Base-by-base conservation (phyloP, 2,888 invertebrate genomes). In the Nesidiocoris tenuis region DNA sequence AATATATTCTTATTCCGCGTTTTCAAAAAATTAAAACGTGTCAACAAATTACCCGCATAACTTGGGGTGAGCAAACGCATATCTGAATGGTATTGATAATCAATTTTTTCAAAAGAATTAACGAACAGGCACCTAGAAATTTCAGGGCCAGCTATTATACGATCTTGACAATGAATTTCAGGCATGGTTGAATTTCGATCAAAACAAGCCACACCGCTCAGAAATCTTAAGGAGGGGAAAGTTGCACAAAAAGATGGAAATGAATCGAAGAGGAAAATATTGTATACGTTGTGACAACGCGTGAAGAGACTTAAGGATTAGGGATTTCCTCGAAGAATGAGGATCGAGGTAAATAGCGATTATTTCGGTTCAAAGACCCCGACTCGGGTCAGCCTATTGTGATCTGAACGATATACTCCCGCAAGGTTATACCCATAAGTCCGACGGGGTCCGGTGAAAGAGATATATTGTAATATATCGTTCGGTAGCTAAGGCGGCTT, bases 391-490 rank as follows among this genome's bases (percentile, higher is more conserved):
- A 39, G 39, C 3, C 39, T 39, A 39, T 39, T 39, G 39, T 39
- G 39, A 12, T n/a, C n/a, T n/a, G n/a, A n/a, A n/a, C 39, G 39
- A 39, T 39, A 39, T 39, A 39, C 12, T 12, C 39, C 12, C 12
- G 5, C 5, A 39, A 39, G 39, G 39, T 39, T 7, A 12, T 39
- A 39, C 39, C 3, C 5, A 39, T 39, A 39, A 39, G 39, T 39
- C 12, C 39, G 12, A 39, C 39, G 39, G 39, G 39, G 39, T 39
- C 39, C 5, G 12, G 39, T 39, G 39, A 39, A 39, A 39, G 39
- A 56, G 70, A 23, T 19, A 70, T 70, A 57, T 59, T 17, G 70
- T 59, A 24, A 70, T 61, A 63, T 61, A 59, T 25, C 54, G 72
- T 23, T 39, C 39, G 39, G 39, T 3, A 39, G 39, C 5, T 39